Evolutionary conservation across 2,888 invertebrate species (phyloP), one percentile per base, ranked within the genome.

Genomic region (Ochropacha duplaris): DNA sequence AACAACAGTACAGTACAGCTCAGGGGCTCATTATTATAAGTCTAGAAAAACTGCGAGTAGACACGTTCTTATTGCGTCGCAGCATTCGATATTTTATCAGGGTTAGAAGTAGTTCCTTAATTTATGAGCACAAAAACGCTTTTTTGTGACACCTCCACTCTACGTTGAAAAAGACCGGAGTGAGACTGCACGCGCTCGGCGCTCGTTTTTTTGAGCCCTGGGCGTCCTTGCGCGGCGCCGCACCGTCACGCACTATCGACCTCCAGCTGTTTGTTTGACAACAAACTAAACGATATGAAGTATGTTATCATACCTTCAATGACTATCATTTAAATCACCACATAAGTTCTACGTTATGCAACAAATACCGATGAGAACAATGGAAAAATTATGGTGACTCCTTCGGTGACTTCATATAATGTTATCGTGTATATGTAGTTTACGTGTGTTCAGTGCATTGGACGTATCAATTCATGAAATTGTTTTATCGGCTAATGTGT

Each of bases 211-310:
- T 83, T 65, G 60, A 76, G 69, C 69, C 72, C 72, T 74, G 65
- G 69, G 62, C 79, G 87, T 87, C 87, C 88, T 88, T 87, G 87
- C 76, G 60, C 68, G 81, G 81, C 81, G 81, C 77, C 81, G 44
- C 65, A 71, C 67, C 76, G 86, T 83, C 84, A 87, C 82, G 87
- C 84, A 77, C 71, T 77, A 78, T 59, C 79, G 70, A 68, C 71
- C 71, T 59, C 76, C 83, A 84, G 83, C 81, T 81, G 84, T 84
- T 86, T 85, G 86, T 88, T 87, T 88, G 79, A 87, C 84, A 88
- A 87, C 86, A 87, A 87, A 83, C 80, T 71, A 69, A 62, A 65
- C 68, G 73, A 78, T 80, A 77, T 69, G 65, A 62, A 65, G 69
- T 68, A 68, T 71, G 71, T 75, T 75, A 74, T 73, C 73, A 72